Percentiles rank a stretch among this genome's conserved stretches.
Conservation (phyloP, 2,797 vertebrate species). For the Onychomys torridus region DNA sequence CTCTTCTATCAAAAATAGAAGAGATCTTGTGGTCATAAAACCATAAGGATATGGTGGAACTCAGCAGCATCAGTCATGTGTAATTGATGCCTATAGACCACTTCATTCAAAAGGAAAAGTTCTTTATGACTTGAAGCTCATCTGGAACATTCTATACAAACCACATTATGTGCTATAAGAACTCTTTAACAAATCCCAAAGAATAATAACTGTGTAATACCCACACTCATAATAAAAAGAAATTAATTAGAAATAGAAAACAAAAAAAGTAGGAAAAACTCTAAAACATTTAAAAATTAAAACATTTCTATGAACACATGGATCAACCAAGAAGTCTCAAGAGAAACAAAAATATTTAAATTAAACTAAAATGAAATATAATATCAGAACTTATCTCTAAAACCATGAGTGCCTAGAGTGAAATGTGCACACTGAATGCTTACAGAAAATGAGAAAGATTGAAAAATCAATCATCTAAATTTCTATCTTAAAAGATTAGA, state of each 20-base stretch:
- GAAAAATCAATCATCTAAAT: neutral
- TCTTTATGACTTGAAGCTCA: neutral
- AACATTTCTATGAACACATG: neutral
- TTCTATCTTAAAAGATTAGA: neutral
- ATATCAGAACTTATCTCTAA: neutral
- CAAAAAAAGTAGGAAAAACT: neutral
- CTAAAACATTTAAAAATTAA: neutral
- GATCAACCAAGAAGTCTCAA: neutral
- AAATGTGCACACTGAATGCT: neutral
- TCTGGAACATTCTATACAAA: neutral
- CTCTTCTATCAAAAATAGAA: neutral
- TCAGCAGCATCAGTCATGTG: neutral
- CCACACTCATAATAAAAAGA: neutral
- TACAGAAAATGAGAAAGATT: neutral
- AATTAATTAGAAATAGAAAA: neutral
- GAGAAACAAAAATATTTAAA: neutral
- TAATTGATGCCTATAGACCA: neutral
- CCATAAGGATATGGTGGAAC: neutral
- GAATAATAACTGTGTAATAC: neutral
- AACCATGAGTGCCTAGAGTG: neutral
- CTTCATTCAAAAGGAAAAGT: neutral
- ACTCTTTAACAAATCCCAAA: neutral
- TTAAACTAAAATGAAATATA: conserved; percentile 6
- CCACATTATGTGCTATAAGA: neutral
- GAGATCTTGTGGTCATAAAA: neutral